Evolutionary conservation across 2,113 vertebrate species (phyloP), one percentile per base, ranked within the genome.

Genomic region (Litocranius walleri): DNA sequence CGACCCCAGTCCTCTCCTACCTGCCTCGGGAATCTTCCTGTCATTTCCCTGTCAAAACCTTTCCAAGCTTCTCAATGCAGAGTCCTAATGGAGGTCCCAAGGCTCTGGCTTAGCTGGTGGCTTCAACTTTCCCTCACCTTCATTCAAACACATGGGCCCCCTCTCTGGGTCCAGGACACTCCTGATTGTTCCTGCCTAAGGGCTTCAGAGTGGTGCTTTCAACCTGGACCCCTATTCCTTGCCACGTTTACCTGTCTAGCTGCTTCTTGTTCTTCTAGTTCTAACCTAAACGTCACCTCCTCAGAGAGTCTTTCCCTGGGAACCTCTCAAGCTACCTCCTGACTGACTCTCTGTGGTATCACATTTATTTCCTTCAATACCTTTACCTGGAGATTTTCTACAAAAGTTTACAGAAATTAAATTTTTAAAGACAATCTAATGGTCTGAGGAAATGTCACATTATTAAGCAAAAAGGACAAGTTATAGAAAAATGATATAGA

Each of bases 391-490:
- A 85, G 29, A 83, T 91, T 95, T 82, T 81, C 64, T 94, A 40
- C 25, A 85, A 5, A 95, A 88, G 1, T 50, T 88, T 77, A 94
- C 2, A 74, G 21, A 95, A 50, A 94, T 93, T 45, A 62, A 88
- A 52, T 71, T 56, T 86, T 78, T 92, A 64, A 89, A 71, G 9
- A 52, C 33, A 50, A 81, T 43, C 16, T 54, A 95, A 89, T 13
- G 30, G 15, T n/a, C 61, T 40, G 13, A 89, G 6, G 45, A 96
- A 86, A 91, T 54, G 17, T 74, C n/a, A 86, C 54, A 92, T 62
- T 96, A 85, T 36, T 83, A 85, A 87, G 19, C 93, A 84, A 96
- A 94, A 97, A 82, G 19, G 23, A 74, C 9, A 96, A 90, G 52
- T 64, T 77, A 92, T 3, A 88, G 54, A 89, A 95, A 97, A 96